These are phyloP conservation scores for Cynopterus brachyotis DNA, from an alignment of 2,113 vertebrate species.

Conservation along the genomic window DNA sequence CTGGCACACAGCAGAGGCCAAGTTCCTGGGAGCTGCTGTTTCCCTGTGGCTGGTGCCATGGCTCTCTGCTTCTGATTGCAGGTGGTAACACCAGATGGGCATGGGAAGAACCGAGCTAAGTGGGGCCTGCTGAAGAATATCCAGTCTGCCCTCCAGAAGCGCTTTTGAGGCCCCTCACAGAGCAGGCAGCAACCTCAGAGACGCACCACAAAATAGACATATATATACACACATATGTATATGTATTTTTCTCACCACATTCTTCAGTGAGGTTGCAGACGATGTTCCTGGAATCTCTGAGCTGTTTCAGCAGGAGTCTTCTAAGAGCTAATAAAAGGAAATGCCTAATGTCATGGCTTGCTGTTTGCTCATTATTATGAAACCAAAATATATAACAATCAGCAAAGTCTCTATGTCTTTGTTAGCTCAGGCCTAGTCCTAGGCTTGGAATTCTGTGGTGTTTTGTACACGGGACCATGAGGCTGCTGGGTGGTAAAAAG, in stretches of 20 bases:
- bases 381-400: background rate
- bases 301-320: constrained; percentile 24
- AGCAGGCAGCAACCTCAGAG: background rate
- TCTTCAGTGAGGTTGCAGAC: constrained; percentile 34
- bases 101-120: constrained; percentile 64
- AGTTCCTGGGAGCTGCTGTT: background rate
- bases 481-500: background rate
- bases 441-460: background rate
- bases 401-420: background rate
- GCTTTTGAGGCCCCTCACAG: constrained; percentile 40
- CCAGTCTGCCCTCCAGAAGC: constrained; percentile 69
- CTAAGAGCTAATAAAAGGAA: constrained; percentile 66
- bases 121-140: constrained; percentile 77
- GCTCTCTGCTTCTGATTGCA: constrained; percentile 64
- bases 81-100: constrained; percentile 75
- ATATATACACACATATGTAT: background rate
- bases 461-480: background rate
- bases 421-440: background rate
- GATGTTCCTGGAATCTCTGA: background rate
- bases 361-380: constrained; percentile 19
- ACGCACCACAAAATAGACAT: background rate
- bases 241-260: constrained; percentile 65
- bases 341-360: background rate
- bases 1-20: background rate
- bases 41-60: background rate